Evolutionary conservation across 2,888 invertebrate genomes (phyloP), one percentile per base, ranked within the genome.

Genomic region (Netelia melanura): DNA sequence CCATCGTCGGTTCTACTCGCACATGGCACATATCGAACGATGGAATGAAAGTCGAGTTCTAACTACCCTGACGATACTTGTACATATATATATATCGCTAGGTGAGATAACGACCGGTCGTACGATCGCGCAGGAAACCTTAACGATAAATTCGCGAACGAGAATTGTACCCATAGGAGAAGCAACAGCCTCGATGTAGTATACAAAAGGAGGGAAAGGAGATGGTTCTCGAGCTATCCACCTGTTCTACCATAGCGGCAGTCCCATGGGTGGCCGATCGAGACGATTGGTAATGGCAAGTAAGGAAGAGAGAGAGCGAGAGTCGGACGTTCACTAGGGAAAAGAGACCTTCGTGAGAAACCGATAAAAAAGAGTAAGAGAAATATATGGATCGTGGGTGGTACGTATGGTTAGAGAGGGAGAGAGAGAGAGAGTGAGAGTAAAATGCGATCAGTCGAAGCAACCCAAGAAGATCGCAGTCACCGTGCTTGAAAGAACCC

Each of bases 141-240:
- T 76, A 82, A 85, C 85, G 85, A 85, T 85, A 85, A 85, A 85
- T 85, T 85, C 82, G 75, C 75, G 82, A 58, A 80, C 85, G 81
- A 58, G 82, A 80, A 85, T 85, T 79, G 64, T 70, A 75, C 85
- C 75, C 85, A 43, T n/a, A 82, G 79, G 85, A 76, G 38, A 79
- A 52, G 23, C 78, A 82, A 79, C 85, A 82, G 65, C 71, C 82
- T 9, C 79, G 44, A 67, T 76, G 44, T 64, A 64, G 64, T 38
- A 58, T n/a, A 25, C 21, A 21, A 17, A 43, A 30, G 1, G 21
- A 43, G 44, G 25, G 74, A 25, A 61, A 58, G 65, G 58, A 61
- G 54, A 62, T 21, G 65, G 56, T 62, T 68, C 30, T 30, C 56
- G 30, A 43, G 72, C 44, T 67, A 74, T 67, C 67, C 58, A 82